Conservation (phyloP, 2,888 invertebrate genomes). For the Physocephala rufipes region DNA sequence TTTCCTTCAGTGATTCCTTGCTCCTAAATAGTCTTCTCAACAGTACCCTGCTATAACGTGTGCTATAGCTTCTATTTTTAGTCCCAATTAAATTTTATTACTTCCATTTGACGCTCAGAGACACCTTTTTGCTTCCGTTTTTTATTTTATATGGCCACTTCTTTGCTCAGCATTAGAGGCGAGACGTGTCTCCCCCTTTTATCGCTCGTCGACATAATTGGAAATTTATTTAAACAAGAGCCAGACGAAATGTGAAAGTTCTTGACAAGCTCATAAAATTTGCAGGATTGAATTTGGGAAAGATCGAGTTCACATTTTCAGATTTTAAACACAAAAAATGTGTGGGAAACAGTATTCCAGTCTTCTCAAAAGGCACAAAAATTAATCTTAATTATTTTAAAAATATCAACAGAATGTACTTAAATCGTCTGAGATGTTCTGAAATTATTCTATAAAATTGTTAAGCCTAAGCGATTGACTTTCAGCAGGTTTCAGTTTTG, state of each 20-base stretch:
- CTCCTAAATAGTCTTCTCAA: not conserved
- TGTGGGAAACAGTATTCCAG: no score
- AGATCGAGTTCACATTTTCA: no score
- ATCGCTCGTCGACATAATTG: constrained; percentile 18
- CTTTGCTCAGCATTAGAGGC: not conserved
- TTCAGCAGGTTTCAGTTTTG: no score
- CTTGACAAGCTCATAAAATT: constrained; percentile 14
- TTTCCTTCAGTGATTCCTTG: not conserved
- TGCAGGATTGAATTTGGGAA: constrained; percentile 9
- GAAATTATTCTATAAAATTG: no score
- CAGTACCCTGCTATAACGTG: not conserved
- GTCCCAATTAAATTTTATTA: constrained; percentile 30
- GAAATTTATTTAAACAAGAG: constrained; percentile 32
- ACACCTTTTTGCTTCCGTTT: constrained; percentile 12
- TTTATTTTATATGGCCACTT: not conserved
- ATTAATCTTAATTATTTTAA: no score
- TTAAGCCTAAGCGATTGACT: no score
- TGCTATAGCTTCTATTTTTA: constrained; percentile 24
- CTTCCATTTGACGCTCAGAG: constrained; percentile 15
- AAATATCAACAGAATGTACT: no score
- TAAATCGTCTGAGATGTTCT: no score
- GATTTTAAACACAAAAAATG: no score
- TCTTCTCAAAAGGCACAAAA: no score
- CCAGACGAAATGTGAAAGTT: constrained; percentile 31
- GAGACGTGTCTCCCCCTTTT: not conserved